Conservation (phyloP, 1,140 invertebrate species). For the Bombyx mori region ASM3026992v2 NC_085123.1:132001-132500, state of each 20-base stretch:
- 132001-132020: too few species aligned
- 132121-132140: slow-evolving; percentile 62
- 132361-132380: too few species aligned
- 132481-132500: too few species aligned
- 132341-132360: too few species aligned
- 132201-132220: slow-evolving; percentile 60
- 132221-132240: slow-evolving; percentile 5
- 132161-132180: slow-evolving; percentile 56
- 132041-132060: neutral
- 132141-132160: slow-evolving; percentile 56
- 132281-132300: neutral
- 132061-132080: neutral
- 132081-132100: neutral
- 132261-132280: neutral
- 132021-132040: too few species aligned
- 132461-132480: too few species aligned
- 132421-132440: too few species aligned
- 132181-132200: slow-evolving; percentile 58
- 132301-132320: neutral
- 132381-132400: too few species aligned
- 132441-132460: too few species aligned
- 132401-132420: too few species aligned
- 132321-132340: neutral
- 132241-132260: neutral
- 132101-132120: slow-evolving; percentile 48